Percentiles rank a stretch among this genome's conserved stretches.
phyloP scores from a whole-genome alignment of 2,888 invertebrate species.

The Lochmaea capreae region DNA sequence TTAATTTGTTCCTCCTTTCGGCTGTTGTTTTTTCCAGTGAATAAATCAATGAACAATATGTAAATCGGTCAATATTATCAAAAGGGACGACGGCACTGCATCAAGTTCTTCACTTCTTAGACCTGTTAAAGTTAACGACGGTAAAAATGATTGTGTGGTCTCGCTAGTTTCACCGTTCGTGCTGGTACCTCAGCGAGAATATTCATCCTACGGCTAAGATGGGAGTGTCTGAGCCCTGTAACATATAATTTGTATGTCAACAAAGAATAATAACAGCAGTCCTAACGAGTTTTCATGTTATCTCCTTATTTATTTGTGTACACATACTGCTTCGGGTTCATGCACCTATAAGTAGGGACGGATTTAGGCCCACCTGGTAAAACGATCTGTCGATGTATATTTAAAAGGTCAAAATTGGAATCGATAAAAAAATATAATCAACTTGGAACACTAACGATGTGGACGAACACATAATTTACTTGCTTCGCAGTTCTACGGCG shows the following conservation, averaged over 20 bases:
- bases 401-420: constrained; percentile 5
- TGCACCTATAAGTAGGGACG: constrained; percentile 33
- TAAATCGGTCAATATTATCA: constrained; percentile 5
- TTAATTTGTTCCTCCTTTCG: too few species aligned
- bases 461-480: not conserved
- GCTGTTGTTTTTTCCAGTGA: too few species aligned
- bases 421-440: constrained; percentile 9
- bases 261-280: constrained; percentile 64
- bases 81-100: constrained; percentile 10
- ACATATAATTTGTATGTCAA: constrained; percentile 66
- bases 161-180: constrained; percentile 39
- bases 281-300: constrained; percentile 64
- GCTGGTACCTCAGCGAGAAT: constrained; percentile 42
- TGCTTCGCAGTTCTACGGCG: too few species aligned
- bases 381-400: constrained; percentile 1
- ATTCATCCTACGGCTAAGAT: constrained; percentile 46
- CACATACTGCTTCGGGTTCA: constrained; percentile 50
- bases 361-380: constrained; percentile 16
- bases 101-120: constrained; percentile 8
- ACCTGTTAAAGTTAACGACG: constrained; percentile 36
- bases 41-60: not conserved
- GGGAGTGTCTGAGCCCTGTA: constrained; percentile 58
- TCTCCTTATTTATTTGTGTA: constrained; percentile 62
- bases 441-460: not conserved
- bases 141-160: constrained; percentile 47